Evolutionary conservation across 30 jellyfish, hydroid and myxozoan genomes (phyloP), one percentile per base, ranked within the genome.

Genomic region (Hydractinia symbiolongicarpus): DNA sequence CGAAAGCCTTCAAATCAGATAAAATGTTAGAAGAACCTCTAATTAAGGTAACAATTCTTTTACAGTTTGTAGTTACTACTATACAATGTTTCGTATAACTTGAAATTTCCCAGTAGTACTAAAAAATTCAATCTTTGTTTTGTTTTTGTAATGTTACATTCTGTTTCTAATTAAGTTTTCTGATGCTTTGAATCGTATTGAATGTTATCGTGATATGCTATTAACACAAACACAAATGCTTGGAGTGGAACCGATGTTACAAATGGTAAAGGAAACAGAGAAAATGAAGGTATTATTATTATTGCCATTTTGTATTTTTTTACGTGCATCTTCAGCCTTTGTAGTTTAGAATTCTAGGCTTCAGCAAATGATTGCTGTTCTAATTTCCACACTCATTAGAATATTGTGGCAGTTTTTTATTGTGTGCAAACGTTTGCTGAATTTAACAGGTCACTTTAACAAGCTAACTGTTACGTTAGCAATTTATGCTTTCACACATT

Each of bases 121-220:
- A 58, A 58, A 3, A 58, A 58, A 13, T 58, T 58, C 69, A 58
- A 58, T 0, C 69, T 58, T 13, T 58, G 68, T 58, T 58, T 11
- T 64, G 74, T 64, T 64, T 6, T 13, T n/a, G 7, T 13, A 4
- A 7, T 7, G n/a, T 76, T 54, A 9, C 0, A 15, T 51, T n/a
- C 30, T n/a, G 19, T 72, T 72, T 74, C 6, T n/a, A 51, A 1
- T 14, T 44, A 61, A 90, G 98, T 91, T 91, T 86, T 82, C 98
- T 49, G 98, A 91, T 79, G 98, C 96, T 30, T 77, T 91, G 67
- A 84, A 74, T 66, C 86, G 90, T 51, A 87, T 91, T 57, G 98
- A 91, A 83, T 91, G 98, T 86, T 91, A 91, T 89, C 83, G 96
- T 57, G 98, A 91, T 30, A 91, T 91, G 98, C 84, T 91, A 50